A percentile compares a stretch with the other conserved stretches of the same genome.
phyloP scores from a whole-genome alignment of 2,797 vertebrate species.

The Miichthys miiuy region DNA sequence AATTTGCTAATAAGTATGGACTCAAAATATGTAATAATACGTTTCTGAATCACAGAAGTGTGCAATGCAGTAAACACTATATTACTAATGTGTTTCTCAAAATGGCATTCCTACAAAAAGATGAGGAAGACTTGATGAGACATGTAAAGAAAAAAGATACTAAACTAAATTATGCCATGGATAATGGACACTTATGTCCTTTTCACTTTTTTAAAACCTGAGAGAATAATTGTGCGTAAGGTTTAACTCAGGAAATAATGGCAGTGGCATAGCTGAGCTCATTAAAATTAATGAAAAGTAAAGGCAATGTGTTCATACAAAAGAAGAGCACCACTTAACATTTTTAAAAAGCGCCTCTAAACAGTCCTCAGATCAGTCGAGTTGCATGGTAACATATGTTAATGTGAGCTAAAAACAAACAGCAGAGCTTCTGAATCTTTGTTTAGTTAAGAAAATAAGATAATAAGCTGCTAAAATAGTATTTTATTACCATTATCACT shows the following conservation, averaged over 20 bases:
- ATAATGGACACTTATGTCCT: neutral
- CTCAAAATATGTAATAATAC: conserved; percentile 11
- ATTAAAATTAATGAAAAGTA: conserved; percentile 1
- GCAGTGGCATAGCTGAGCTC: neutral
- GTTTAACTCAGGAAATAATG: conserved; percentile 10
- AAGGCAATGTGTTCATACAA: neutral
- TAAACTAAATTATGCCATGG: neutral
- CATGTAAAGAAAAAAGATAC: neutral
- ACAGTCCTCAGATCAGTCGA: conserved; percentile 2
- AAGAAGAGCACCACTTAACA: neutral
- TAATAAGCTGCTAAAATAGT: neutral
- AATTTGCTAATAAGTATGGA: conserved; percentile 12
- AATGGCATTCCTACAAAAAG: neutral
- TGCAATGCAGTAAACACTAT: conserved; percentile 2
- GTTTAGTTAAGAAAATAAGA: conserved; percentile 1
- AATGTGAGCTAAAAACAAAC: neutral
- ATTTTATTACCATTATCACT: neutral
- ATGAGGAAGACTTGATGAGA: neutral
- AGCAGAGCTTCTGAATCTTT: neutral
- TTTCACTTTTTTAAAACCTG: conserved; percentile 17
- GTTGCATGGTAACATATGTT: neutral
- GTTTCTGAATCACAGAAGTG: neutral
- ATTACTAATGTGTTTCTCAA: conserved; percentile 15
- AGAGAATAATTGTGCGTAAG: neutral
- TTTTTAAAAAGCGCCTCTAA: neutral